Evolutionary conservation across 64 coral and sea anemone species (phyloP).

Genomic region (Cladopsammia gracilis): DNA sequence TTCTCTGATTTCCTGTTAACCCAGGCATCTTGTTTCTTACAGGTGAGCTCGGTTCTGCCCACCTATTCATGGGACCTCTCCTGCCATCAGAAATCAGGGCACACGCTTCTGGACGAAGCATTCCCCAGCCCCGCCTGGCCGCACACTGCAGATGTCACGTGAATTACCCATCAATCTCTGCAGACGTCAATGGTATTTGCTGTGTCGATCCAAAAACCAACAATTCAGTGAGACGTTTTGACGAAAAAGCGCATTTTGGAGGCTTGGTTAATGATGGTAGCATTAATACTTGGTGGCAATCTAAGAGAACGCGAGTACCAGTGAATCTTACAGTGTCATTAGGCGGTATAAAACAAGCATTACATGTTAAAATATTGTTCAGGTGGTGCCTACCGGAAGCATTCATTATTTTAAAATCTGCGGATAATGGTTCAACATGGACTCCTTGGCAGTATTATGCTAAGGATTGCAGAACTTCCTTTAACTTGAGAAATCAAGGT

Average conservation of each 20-base stretch:
- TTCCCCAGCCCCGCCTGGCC: not conserved
- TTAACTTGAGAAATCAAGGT: constrained; percentile 25
- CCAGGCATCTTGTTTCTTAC: not conserved
- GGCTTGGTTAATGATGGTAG: constrained; percentile 31
- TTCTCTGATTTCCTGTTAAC: no score
- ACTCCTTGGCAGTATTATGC: constrained; percentile 20
- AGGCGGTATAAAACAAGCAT: constrained; percentile 26
- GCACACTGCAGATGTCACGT: constrained; percentile 13
- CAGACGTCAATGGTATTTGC: not conserved
- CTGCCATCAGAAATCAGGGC: constrained; percentile 13
- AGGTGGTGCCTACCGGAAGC: not conserved
- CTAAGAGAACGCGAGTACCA: not conserved
- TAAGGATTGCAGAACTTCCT: constrained; percentile 6
- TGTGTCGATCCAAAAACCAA: constrained; percentile 38
- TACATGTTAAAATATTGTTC: constrained; percentile 26
- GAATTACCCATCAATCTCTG: constrained; percentile 11
- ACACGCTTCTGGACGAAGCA: not conserved
- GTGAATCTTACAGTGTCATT: constrained; percentile 15
- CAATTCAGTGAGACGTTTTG: not conserved
- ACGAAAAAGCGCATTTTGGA: not conserved
- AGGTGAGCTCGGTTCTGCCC: constrained; percentile 23
- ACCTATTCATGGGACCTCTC: constrained; percentile 5
- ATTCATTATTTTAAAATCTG: constrained; percentile 43
- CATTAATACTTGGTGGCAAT: constrained; percentile 42
- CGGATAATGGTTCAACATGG: constrained; percentile 31